These are phyloP conservation scores for Osmerus eperlanus DNA, from an alignment of 2,113 vertebrate genomes.

Conservation along the genomic window DNA sequence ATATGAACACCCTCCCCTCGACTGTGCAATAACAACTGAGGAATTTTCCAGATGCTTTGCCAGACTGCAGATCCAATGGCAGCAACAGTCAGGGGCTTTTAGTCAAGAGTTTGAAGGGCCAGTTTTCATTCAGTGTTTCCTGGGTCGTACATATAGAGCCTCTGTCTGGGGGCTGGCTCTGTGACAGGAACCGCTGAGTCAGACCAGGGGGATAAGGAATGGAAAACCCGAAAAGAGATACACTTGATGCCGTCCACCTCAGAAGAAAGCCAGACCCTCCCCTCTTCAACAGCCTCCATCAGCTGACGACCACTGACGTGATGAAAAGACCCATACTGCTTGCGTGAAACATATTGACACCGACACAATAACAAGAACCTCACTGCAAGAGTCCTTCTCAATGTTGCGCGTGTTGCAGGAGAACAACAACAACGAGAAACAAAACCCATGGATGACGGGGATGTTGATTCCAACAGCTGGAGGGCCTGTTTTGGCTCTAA, in stretches of 20 bases:
- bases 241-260: neutral
- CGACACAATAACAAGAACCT: no score
- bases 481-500: neutral
- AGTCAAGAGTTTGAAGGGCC: slow-evolving; percentile 1
- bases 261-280: neutral
- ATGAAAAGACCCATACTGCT: neutral
- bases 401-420: no score
- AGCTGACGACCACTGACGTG: neutral
- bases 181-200: slow-evolving; percentile 1
- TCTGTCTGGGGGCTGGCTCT: neutral
- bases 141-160: neutral
- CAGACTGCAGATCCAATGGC: slow-evolving; percentile 20
- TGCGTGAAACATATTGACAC: neutral
- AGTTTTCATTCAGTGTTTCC: slow-evolving; percentile 19
- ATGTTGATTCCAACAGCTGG: neutral
- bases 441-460: neutral
- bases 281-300: neutral
- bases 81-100: slow-evolving; percentile 9
- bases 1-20: slow-evolving; percentile 16
- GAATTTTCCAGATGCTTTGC: slow-evolving; percentile 38
- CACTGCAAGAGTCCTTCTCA: no score
- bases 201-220: neutral
- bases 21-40: slow-evolving; percentile 32
- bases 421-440: no score
- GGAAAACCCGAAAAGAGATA: neutral